Base-by-base conservation (phyloP, 64 coral and sea anemone genomes). In the Stichodactyla helianthus region DNA sequence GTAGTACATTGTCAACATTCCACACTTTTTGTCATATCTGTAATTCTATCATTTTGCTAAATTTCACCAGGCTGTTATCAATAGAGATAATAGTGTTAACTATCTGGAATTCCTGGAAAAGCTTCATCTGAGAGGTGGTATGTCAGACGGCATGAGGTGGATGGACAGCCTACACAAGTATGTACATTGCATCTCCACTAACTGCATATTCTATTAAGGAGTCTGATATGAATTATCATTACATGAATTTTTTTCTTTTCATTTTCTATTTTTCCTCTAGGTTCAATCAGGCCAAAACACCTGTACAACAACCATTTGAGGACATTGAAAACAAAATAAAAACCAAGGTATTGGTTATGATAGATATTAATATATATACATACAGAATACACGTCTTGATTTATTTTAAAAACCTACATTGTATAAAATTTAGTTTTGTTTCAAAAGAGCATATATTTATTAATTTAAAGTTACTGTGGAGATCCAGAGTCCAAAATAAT, bases 81-180 rank as follows among this genome's bases (percentile, higher is more conserved):
- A 98, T 51, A 94, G 89, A 86, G 95, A 98, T 98, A 92, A 92
- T 63, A 92, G 89, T 0, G 85, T 98, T 2, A 84, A 68, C 20
- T 98, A 98, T 64, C 54, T 86, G 53, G 90, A 91, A 84, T 98
- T 98, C 54, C 85, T 98, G 85, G 89, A 98, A 44, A 87, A 87
- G 84, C 90, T 92, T 85, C 87, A 93, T 35, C 77, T 91, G 23
- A 82, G 95, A 60, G 89, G 92, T 81, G 92, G 92, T 10, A 96
- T 91, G 79, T 67, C 91, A 52, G 91, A 96, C 60, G 94, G 88
- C 11, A 50, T 93, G 19, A 89, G 85, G 83, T 90, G 88, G 88
- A 63, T 96, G 11, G 88, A 88, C 50, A 85, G 35, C 35, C 62
- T 96, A 44, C 94, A 96, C 59, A 96, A 88, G 94, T 96, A 92